Evolutionary conservation across 2,888 invertebrate genomes (phyloP).

Genomic region (Papilio demoleus): DNA sequence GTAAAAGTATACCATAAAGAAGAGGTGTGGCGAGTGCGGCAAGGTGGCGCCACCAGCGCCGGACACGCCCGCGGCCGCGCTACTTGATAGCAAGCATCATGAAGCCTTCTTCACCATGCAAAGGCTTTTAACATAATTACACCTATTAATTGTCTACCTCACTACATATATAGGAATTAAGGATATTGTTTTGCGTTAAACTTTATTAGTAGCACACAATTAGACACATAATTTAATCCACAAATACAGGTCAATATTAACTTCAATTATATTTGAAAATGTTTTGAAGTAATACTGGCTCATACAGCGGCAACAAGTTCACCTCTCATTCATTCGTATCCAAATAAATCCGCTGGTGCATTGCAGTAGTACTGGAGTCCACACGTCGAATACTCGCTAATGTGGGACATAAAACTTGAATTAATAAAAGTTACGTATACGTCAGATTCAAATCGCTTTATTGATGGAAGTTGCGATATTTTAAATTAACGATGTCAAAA

Average conservation of each 20-base stretch:
- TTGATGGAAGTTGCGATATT: neutral
- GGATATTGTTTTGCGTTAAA: neutral
- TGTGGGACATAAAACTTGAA: neutral
- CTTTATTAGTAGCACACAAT: neutral
- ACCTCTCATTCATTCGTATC: neutral
- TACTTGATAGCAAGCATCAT: neutral
- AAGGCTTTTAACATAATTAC: constrained; percentile 32
- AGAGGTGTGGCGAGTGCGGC: constrained; percentile 1
- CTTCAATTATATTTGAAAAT: neutral
- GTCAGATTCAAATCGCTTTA: neutral
- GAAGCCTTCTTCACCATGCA: neutral
- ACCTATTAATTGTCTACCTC: neutral
- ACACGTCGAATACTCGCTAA: neutral
- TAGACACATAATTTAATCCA: neutral
- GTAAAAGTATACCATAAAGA: too few relatives aligned
- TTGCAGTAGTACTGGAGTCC: neutral
- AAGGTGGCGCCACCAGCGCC: neutral
- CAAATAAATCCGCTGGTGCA: constrained; percentile 11
- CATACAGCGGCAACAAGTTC: neutral
- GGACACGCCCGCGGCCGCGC: constrained; percentile 14
- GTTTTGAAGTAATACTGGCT: neutral
- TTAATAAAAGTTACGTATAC: neutral
- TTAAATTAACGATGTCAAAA: too few relatives aligned
- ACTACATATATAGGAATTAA: neutral
- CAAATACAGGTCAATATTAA: neutral